A percentile compares a stretch with the other conserved stretches of the same genome.
These are phyloP conservation scores for Crossocerus cetratus DNA, from an alignment of 2,888 invertebrate genomes.

Conservation along the genomic window DNA sequence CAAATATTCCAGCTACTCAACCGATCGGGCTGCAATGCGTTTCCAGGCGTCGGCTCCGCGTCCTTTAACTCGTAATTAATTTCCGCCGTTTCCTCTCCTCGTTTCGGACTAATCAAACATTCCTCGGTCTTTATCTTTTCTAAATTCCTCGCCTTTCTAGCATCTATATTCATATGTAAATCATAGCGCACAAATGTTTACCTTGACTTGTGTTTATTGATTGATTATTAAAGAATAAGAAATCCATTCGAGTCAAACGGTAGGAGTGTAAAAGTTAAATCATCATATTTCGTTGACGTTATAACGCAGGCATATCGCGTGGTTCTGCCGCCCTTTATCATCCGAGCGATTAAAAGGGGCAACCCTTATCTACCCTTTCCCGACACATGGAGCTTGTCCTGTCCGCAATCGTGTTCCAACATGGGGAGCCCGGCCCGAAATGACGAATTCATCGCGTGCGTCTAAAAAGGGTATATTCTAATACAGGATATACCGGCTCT, in stretches of 20 bases:
- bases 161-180: no score
- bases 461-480: not conserved
- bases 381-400: conserved; percentile 15
- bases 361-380: conserved; percentile 43
- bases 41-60: not conserved
- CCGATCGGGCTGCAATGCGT: not conserved
- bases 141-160: no score
- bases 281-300: no score
- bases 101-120: no score
- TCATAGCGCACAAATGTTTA: no score
- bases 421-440: conserved; percentile 9
- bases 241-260: no score
- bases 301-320: conserved; percentile 7
- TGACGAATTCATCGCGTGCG: conserved; percentile 15
- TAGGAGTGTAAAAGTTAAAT: no score
- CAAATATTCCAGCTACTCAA: no score
- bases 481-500: not conserved
- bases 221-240: no score
- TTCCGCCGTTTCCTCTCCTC: no score
- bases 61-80: not conserved
- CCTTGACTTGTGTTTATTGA: no score
- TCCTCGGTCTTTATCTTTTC: no score
- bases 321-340: conserved; percentile 31
- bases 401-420: conserved; percentile 25
- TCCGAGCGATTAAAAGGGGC: conserved; percentile 21